Conservation (phyloP, 2,888 invertebrate genomes). For the Ceramica pisi region DNA sequence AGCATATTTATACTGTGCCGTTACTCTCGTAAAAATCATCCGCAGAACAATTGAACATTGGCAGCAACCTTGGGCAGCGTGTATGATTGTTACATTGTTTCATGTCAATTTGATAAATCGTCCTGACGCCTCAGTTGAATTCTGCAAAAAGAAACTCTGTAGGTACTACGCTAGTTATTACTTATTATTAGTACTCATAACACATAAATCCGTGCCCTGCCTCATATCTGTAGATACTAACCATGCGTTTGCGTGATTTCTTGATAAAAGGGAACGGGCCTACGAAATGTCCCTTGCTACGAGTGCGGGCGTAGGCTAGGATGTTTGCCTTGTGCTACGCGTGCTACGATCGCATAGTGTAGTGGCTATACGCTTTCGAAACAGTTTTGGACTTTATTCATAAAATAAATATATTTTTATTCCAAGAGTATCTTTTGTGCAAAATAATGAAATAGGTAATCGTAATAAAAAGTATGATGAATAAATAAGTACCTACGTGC, state of each 20-base stretch:
- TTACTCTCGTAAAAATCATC: slow-evolving; percentile 14
- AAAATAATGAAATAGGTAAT: too few relatives aligned
- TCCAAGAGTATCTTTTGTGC: neutral
- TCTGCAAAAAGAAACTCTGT: too few relatives aligned
- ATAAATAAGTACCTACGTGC: neutral
- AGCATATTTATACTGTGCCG: too few relatives aligned
- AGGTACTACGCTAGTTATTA: too few relatives aligned
- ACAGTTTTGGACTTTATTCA: neutral
- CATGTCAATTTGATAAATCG: neutral
- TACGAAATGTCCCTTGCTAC: slow-evolving; percentile 21
- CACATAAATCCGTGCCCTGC: too few relatives aligned
- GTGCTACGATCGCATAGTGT: slow-evolving; percentile 32
- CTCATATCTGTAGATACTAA: too few relatives aligned
- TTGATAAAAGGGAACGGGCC: slow-evolving; percentile 5
- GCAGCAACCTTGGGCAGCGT: slow-evolving; percentile 8
- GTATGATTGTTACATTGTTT: neutral
- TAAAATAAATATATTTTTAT: too few relatives aligned
- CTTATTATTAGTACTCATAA: too few relatives aligned
- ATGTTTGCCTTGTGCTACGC: slow-evolving; percentile 21
- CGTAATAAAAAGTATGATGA: too few relatives aligned
- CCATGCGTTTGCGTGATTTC: neutral
- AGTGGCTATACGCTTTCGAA: slow-evolving; percentile 29
- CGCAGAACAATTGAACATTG: slow-evolving; percentile 42
- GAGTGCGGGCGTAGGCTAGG: neutral
- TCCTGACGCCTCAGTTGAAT: neutral